Percentiles rank a stretch among this genome's conserved stretches.
phyloP scores from a whole-genome alignment of 2,797 vertebrate genomes.

The Notoglanidium macrostoma region DNA sequence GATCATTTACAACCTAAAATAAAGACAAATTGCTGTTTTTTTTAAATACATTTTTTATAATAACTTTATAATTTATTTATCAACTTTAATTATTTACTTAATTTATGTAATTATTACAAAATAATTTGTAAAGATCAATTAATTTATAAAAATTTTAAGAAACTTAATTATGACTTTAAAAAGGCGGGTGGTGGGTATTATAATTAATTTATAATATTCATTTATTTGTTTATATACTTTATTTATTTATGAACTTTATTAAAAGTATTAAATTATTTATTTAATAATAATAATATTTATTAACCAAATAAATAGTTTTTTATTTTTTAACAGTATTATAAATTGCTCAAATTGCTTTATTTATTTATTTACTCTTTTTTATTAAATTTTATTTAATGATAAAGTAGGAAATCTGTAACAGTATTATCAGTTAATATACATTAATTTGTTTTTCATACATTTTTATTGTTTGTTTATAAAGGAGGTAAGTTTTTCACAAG shows the following conservation, averaged over 20 bases:
- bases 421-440: neutral
- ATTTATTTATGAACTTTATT: no score
- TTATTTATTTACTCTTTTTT: neutral
- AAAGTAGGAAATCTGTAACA: neutral
- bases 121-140: neutral
- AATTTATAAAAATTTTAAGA: neutral
- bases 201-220: no score
- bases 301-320: neutral
- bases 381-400: no score
- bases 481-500: neutral
- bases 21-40: neutral
- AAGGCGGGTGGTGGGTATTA: no score
- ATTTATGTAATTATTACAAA: neutral
- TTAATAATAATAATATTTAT: neutral
- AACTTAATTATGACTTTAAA: neutral
- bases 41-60: neutral
- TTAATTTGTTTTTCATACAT: no score
- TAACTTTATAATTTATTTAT: neutral
- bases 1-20: neutral
- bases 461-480: neutral
- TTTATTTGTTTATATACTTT: no score
- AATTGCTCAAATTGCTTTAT: neutral
- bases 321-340: neutral
- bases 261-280: neutral
- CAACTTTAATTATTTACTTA: neutral